Base-by-base conservation (phyloP, 2,113 vertebrate species). In the Prinia subflava region DNA sequence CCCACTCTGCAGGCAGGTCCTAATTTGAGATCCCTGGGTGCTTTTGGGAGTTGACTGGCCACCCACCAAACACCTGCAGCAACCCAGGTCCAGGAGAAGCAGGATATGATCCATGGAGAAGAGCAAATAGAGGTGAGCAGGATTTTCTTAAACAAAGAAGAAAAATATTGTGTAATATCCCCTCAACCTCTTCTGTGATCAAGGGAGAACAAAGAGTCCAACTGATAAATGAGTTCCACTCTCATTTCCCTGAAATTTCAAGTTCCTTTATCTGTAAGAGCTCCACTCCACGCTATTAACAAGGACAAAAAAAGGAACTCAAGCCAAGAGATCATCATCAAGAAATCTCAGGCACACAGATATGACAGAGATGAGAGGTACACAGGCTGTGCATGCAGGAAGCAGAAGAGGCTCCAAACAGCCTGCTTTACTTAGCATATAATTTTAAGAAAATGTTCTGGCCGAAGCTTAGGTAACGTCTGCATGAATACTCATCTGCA, bases 231-330 rank as follows among this genome's bases (percentile, higher is more conserved):
- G 37, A 90, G 56, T 73, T 89, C 33, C 25, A 89, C 41, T 78
- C 47, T 90, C 47, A 89, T 50, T 93, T 93, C 52, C 88, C 92
- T 93, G 76, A 92, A 95, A 88, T 90, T 75, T 94, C 86, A 92
- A 67, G 80, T 89, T 94, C 17, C 28, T 90, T 91, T 92, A 94
- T 89, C 83, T 81, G 53, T 53, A 71, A 93, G 37, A 92, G 86
- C 56, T 78, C 42, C 21, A 78, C 46, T 94, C 57, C 53, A 90
- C 0, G 4, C 53, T 86, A 79, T 92, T 93, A 93, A 60, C 37
- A 78, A 92, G 49, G 74, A 77, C 60, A 94, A 96, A 95, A 90
- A 57, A 95, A 89, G n/a, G 49, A 94, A 62, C 47, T 88, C 31
- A 6, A 87, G 83, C 49, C 80, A 91, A 89, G 35, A 88, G 79